phyloP scores from a whole-genome alignment of 2,888 invertebrate genomes.

The Operophtera brumata region DNA sequence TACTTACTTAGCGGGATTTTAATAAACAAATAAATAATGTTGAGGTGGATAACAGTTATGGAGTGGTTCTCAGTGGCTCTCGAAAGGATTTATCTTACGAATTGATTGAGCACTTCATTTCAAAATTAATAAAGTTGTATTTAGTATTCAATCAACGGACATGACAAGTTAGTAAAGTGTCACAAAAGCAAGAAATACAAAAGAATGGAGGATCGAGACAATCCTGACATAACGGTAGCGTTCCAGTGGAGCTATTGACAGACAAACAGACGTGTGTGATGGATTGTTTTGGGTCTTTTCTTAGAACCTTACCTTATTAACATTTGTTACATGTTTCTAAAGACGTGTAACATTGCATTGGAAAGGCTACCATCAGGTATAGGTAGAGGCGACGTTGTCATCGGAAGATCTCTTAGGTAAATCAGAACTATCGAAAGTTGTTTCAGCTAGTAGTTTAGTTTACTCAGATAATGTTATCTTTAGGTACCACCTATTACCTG shows the following conservation, averaged over 20 bases:
- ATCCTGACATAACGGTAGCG: conserved; percentile 34
- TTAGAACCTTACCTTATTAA: conserved; percentile 11
- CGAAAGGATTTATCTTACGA: conserved; percentile 1
- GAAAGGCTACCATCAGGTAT: neutral
- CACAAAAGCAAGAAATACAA: conserved; percentile 14
- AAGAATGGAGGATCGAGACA: conserved; percentile 7
- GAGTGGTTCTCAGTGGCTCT: conserved; percentile 3
- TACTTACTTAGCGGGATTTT: conserved; percentile 34
- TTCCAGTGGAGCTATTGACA: conserved; percentile 31
- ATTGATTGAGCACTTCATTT: neutral
- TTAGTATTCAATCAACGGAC: conserved; percentile 8
- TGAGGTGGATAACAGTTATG: conserved; percentile 16
- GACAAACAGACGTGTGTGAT: conserved; percentile 40
- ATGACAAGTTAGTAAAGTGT: conserved; percentile 4
- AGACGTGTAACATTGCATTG: neutral
- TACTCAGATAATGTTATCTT: no score
- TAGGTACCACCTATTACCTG: no score
- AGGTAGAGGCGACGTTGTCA: neutral
- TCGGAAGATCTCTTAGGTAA: neutral
- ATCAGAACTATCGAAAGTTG: no score
- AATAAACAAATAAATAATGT: conserved; percentile 47
- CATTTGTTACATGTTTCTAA: conserved; percentile 6
- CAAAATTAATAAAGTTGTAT: neutral
- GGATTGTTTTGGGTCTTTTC: conserved; percentile 43
- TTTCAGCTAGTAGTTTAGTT: no score